These are phyloP conservation scores for Calliopum simillimum DNA, from an alignment of 2,888 invertebrate genomes.

Conservation along the genomic window DNA sequence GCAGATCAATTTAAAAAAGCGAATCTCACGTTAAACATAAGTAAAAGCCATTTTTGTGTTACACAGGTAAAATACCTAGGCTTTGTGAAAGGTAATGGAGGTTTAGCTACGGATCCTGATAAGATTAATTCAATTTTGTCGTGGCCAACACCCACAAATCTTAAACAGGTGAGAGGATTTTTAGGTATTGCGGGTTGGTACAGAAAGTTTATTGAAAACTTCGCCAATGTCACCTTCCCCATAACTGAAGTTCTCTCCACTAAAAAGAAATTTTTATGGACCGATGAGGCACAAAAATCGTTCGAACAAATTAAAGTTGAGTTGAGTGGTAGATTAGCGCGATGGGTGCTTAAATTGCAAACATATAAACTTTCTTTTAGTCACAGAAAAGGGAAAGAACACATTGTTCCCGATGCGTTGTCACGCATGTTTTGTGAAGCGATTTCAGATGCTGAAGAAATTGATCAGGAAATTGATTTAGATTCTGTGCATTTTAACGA, in stretches of 20 bases:
- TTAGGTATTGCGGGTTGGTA: slow-evolving; percentile 46
- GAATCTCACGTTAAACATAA: slow-evolving; percentile 42
- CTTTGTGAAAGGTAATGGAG: slow-evolving; percentile 38
- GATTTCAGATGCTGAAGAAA: neutral
- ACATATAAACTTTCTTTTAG: too few species aligned
- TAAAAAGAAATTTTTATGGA: slow-evolving; percentile 30
- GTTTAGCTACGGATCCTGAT: slow-evolving; percentile 33
- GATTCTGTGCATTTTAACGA: slow-evolving; percentile 2
- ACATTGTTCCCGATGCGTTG: slow-evolving; percentile 48
- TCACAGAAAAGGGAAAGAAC: slow-evolving; percentile 44
- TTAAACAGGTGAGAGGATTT: slow-evolving; percentile 44
- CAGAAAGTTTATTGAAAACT: slow-evolving; percentile 43
- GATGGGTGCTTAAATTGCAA: too few species aligned
- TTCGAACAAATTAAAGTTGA: too few species aligned
- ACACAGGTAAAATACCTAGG: slow-evolving; percentile 39
- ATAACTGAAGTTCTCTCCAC: slow-evolving; percentile 21
- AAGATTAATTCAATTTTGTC: slow-evolving; percentile 24
- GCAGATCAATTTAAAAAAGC: slow-evolving; percentile 35
- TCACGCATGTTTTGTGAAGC: slow-evolving; percentile 37
- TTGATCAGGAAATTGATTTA: slow-evolving; percentile 7
- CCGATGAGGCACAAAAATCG: too few species aligned
- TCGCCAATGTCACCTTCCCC: slow-evolving; percentile 23
- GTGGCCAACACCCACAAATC: slow-evolving; percentile 41
- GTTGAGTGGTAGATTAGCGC: too few species aligned
- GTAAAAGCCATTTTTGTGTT: slow-evolving; percentile 41